These are phyloP conservation scores for Myripristis murdjan DNA, from an alignment of 2,797 vertebrate species.

Conservation along the genomic window DNA sequence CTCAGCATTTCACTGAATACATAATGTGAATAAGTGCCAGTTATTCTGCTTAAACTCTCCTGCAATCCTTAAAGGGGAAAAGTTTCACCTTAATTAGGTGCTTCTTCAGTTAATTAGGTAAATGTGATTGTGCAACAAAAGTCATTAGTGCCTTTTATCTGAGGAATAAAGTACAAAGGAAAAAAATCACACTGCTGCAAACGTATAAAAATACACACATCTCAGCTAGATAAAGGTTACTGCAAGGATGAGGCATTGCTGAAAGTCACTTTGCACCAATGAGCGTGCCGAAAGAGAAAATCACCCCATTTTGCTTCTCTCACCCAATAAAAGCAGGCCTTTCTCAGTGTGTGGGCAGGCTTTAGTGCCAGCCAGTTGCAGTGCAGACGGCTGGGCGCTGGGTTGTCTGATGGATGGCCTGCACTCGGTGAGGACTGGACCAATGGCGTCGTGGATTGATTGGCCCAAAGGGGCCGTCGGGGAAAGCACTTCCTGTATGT, in stretches of 20 bases:
- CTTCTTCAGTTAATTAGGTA: conserved; percentile 59
- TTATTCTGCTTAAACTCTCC: conserved; percentile 72
- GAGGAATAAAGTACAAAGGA: conserved; percentile 44
- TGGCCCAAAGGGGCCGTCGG: conserved; percentile 78
- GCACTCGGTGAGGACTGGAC: conserved; percentile 70
- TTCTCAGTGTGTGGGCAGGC: conserved; percentile 68
- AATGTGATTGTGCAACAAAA: conserved; percentile 52
- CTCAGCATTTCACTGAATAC: conserved; percentile 84
- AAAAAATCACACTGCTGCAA: conserved; percentile 33
- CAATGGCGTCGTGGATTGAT: conserved; percentile 81
- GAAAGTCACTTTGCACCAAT: conserved; percentile 46
- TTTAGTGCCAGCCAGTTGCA: conserved; percentile 71
- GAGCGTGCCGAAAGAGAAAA: conserved; percentile 48
- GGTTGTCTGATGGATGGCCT: conserved; percentile 78
- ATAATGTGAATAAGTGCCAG: conserved; percentile 79
- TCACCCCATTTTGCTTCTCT: conserved; percentile 62
- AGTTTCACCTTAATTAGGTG: conserved; percentile 48
- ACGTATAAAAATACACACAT: conserved; percentile 38
- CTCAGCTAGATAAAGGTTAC: conserved; percentile 62
- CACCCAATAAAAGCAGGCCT: conserved; percentile 68
- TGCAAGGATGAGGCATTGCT: conserved; percentile 30
- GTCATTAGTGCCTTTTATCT: conserved; percentile 52
- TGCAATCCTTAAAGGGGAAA: conserved; percentile 46
- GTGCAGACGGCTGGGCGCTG: conserved; percentile 75
- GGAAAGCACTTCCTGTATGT: conserved; percentile 83